phyloP scores from a whole-genome alignment of 1,140 invertebrate genomes.

The Lordiphosa clarofinis region DNA sequence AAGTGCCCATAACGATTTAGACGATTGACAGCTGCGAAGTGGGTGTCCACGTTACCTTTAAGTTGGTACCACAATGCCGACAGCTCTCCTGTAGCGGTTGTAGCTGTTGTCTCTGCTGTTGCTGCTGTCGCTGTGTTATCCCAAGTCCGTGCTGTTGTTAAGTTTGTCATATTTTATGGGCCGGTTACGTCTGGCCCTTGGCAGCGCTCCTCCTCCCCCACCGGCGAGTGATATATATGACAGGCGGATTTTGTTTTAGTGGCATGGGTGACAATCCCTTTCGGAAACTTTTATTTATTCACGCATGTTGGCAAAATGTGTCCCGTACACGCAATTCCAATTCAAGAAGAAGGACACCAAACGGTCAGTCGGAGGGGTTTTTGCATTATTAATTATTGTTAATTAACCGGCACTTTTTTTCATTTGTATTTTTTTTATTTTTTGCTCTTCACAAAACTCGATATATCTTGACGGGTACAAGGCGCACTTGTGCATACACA shows the following conservation, averaged over 20 bases:
- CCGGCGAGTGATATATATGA: conserved; percentile 65
- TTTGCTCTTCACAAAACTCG: not conserved
- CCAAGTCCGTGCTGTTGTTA: conserved; percentile 55
- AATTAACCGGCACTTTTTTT: conserved; percentile 34
- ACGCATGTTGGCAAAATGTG: conserved; percentile 67
- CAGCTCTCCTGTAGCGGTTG: conserved; percentile 24
- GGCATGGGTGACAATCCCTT: conserved; percentile 73
- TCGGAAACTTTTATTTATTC: conserved; percentile 67
- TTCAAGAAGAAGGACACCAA: conserved; percentile 16
- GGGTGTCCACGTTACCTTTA: conserved; percentile 50
- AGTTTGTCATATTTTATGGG: conserved; percentile 72
- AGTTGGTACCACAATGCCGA: conserved; percentile 38
- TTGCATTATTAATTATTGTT: conserved; percentile 66
- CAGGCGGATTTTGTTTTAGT: conserved; percentile 71
- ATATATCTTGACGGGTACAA: conserved; percentile 11
- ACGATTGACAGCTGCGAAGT: conserved; percentile 69
- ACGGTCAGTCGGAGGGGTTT: conserved; percentile 12
- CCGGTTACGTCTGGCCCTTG: conserved; percentile 51
- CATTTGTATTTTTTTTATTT: not conserved
- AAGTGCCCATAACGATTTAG: conserved; percentile 67
- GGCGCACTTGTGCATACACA: not conserved
- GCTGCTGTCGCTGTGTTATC: conserved; percentile 14
- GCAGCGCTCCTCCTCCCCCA: conserved; percentile 3
- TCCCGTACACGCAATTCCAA: conserved; percentile 57
- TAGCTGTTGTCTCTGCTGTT: conserved; percentile 8